Percentiles rank a stretch among this genome's conserved stretches.
phyloP scores from a whole-genome alignment of 2,797 vertebrate species.

The Hydrocynus forskahlii region DNA sequence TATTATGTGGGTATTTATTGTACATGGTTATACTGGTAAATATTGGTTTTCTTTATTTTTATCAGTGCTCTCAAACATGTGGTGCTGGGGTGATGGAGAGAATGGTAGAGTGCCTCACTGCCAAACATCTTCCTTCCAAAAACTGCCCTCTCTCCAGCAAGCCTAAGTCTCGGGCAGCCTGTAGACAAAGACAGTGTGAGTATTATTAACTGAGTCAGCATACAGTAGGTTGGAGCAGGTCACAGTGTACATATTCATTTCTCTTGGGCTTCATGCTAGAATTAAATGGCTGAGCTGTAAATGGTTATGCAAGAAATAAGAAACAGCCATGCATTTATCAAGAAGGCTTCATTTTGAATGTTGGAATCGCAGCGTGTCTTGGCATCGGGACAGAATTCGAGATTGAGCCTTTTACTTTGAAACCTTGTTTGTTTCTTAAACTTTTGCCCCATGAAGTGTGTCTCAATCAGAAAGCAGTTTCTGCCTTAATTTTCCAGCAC shows the following conservation, averaged over 20 bases:
- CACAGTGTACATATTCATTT: neutral
- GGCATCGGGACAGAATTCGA: neutral
- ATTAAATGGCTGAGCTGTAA: too few relatives aligned
- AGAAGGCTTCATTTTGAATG: neutral
- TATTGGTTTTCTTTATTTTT: constrained; percentile 48
- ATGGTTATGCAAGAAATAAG: too few relatives aligned
- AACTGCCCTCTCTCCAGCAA: constrained; percentile 83
- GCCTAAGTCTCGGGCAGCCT: constrained; percentile 83
- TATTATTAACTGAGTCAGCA: neutral
- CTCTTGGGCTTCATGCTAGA: neutral
- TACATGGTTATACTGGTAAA: neutral
- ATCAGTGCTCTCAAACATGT: constrained; percentile 91
- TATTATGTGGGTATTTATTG: constrained; percentile 53
- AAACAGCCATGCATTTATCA: neutral
- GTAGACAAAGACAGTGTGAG: constrained; percentile 87
- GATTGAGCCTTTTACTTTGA: neutral
- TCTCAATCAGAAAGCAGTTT: constrained; percentile 9
- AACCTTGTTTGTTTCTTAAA: constrained; percentile 1
- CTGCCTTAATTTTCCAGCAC: neutral
- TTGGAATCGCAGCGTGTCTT: neutral
- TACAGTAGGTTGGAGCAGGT: neutral
- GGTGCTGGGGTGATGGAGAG: constrained; percentile 86
- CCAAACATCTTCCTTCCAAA: constrained; percentile 79
- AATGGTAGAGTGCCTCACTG: constrained; percentile 82
- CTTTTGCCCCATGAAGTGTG: neutral